Conservation (phyloP, 2,113 vertebrate genomes). For the cattle (Bos taurus) region DNA sequence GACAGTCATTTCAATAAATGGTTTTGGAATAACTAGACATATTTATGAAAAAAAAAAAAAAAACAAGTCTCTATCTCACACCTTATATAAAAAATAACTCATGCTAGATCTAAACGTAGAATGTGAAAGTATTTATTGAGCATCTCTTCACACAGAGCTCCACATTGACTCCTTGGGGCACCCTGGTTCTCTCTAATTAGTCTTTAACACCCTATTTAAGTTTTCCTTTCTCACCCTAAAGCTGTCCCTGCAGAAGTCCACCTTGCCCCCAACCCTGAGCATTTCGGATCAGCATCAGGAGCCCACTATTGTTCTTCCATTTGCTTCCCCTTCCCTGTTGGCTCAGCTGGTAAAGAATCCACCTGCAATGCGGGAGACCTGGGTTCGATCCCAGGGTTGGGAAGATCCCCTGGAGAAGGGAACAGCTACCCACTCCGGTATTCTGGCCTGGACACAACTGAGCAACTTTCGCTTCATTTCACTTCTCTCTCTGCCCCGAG, state of each 20-base stretch:
- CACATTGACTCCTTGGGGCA: background rate
- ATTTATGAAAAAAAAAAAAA: background rate
- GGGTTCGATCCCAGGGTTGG: background rate
- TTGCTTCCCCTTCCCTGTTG: background rate
- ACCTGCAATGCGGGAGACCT: background rate
- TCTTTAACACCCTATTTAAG: background rate
- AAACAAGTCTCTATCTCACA: background rate
- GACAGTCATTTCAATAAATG: background rate
- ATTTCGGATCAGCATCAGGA: background rate
- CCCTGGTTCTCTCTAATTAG: background rate
- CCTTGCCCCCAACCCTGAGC: background rate
- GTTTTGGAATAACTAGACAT: background rate
- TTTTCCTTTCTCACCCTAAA: background rate
- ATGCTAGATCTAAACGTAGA: background rate
- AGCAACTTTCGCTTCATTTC: background rate
- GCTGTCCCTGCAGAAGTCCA: background rate
- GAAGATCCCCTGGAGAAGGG: background rate
- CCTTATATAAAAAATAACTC: background rate
- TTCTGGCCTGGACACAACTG: background rate
- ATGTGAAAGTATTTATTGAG: background rate
- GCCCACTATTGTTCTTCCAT: background rate
- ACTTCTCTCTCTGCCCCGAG: background rate
- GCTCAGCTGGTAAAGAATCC: background rate
- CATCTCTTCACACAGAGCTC: background rate
- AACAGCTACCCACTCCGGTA: background rate